phyloP scores from a whole-genome alignment of 2,797 vertebrate genomes.

The Typhlichthys eigenmanni region DNA sequence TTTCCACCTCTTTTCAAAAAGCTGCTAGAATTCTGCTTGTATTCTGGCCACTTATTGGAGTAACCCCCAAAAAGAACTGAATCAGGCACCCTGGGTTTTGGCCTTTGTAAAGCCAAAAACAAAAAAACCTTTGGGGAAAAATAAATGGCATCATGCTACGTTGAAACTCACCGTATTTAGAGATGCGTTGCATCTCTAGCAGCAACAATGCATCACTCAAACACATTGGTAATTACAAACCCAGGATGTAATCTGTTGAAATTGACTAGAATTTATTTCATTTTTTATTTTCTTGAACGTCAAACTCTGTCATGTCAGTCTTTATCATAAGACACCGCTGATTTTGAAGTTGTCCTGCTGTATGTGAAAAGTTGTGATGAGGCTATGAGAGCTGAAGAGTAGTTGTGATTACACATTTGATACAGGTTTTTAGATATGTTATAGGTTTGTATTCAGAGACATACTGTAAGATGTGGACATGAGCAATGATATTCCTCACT shows the following conservation, averaged over 20 bases:
- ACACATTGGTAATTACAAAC: constrained; percentile 36
- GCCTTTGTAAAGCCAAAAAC: too few species aligned
- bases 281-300: constrained; percentile 18
- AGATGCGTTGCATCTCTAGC: too few species aligned
- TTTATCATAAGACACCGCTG: constrained; percentile 33
- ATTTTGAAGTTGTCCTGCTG: constrained; percentile 41
- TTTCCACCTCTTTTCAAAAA: constrained; percentile 40
- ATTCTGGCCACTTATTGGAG: too few species aligned
- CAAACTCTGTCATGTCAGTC: constrained; percentile 22
- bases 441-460: constrained; percentile 4
- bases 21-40: constrained; percentile 11
- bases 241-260: constrained; percentile 40
- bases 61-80: too few species aligned
- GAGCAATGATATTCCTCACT: too few species aligned
- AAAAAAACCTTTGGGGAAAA: too few species aligned
- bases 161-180: too few species aligned
- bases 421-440: constrained; percentile 6
- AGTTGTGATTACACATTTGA: neutral
- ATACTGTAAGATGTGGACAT: too few species aligned
- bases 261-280: neutral
- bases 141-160: too few species aligned
- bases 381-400: constrained; percentile 17
- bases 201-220: constrained; percentile 11
- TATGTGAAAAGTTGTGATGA: constrained; percentile 20
- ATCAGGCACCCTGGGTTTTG: too few species aligned